Evolutionary conservation across 2,113 vertebrate genomes (phyloP).

Genomic region (Fulmarus glacialis): DNA sequence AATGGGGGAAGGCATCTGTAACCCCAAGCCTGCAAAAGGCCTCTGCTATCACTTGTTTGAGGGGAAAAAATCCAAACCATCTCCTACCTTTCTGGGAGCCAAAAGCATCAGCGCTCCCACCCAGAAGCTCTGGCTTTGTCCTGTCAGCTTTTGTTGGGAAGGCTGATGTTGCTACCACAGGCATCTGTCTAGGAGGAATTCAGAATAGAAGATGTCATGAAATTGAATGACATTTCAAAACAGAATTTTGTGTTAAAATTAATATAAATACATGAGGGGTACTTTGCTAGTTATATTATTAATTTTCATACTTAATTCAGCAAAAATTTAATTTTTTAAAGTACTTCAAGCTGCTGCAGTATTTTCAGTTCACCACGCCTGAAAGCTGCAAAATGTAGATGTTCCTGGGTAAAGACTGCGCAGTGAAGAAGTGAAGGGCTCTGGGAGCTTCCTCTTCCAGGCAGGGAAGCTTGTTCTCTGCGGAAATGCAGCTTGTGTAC

Average conservation of each 20-base stretch:
- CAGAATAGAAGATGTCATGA: neutral
- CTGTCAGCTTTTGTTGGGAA: neutral
- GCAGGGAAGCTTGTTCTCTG: neutral
- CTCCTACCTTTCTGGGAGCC: neutral
- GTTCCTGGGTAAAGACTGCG: neutral
- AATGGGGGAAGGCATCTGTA: neutral
- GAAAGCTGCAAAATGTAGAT: neutral
- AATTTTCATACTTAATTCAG: neutral
- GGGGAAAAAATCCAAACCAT: neutral
- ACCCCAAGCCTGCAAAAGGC: neutral
- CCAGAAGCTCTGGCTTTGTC: neutral
- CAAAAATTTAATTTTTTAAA: neutral
- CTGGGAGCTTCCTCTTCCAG: rapidly evolving
- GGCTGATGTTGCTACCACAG: neutral
- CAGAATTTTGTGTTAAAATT: neutral
- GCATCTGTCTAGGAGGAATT: neutral
- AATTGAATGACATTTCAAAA: neutral
- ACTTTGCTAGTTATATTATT: neutral
- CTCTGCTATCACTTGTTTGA: neutral
- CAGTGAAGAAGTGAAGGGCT: neutral
- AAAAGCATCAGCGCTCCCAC: neutral
- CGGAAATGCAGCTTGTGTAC: neutral
- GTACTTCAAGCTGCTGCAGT: neutral
- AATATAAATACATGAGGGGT: neutral
- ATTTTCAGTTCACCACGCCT: neutral